Percentiles rank a stretch among this genome's conserved stretches.
These are phyloP conservation scores for Helicoverpa armigera DNA, from an alignment of 1,140 invertebrate genomes.

Conservation along the genomic window DNA sequence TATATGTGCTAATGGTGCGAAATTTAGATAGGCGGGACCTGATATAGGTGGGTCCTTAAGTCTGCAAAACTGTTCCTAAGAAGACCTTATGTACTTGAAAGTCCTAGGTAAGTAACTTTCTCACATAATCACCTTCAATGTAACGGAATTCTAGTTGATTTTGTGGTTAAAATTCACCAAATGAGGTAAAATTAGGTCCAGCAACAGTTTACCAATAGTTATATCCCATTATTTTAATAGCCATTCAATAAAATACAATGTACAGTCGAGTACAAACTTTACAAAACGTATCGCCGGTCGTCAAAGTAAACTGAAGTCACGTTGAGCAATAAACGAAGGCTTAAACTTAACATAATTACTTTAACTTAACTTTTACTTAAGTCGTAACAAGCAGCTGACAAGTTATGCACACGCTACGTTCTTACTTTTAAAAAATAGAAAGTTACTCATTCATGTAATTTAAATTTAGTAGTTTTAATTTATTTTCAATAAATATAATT, in stretches of 20 bases:
- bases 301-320: neutral
- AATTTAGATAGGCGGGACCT: neutral
- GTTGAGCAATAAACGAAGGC: constrained; percentile 19
- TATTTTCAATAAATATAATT: no score
- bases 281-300: neutral
- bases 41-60: neutral
- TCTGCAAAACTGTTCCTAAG: neutral
- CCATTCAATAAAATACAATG: no score
- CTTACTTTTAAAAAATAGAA: neutral
- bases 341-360: constrained; percentile 24
- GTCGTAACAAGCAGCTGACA: constrained; percentile 30
- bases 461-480: no score
- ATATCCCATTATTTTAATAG: no score
- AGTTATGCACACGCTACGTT: constrained; percentile 14
- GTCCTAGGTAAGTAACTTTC: neutral
- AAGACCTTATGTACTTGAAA: neutral
- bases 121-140: no score
- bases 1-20: neutral
- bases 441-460: no score
- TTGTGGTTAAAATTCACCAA: no score
- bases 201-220: no score
- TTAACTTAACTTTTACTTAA: constrained; percentile 19
- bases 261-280: neutral
- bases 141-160: no score
- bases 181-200: no score